Base-by-base conservation (phyloP, 2,797 vertebrate species). In the Cyclopterus lumpus region DNA sequence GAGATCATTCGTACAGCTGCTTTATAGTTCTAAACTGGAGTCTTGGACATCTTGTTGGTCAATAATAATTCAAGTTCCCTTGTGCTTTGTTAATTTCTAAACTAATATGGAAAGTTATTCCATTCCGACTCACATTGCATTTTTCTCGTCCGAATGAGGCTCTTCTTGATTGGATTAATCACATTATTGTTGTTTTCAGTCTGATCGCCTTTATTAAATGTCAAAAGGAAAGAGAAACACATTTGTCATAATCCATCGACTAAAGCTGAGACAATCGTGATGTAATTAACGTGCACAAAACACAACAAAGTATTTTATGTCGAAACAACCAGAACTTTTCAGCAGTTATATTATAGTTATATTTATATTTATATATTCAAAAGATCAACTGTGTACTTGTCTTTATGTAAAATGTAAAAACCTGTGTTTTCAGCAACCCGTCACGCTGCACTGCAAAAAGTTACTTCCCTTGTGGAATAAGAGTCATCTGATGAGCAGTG, bases 401-500 rank as follows among this genome's bases (percentile, higher is more conserved):
- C 36, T 28, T 51, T 30, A 22, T 0, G 12, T 11, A 6, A 16
- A 63, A 48, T 54, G 34, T 20, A 49, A 59, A 38, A 69, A 53
- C 8, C 7, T 62, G 3, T 22, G 20, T 38, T 22, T 36, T 20
- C 48, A 74, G 36, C 16, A 15, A 58, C 32, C 9, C 3, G 9
- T 46, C 54, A 28, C 6, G 3, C 2, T 61, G 11, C 38, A 83
- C 16, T 48, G 34, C 32, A 46, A 0, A 1, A 59, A 44, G n/a
- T 3, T 7, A 11, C 6, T 20, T 16, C 61, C 57, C 24, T 42
- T 6, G 44, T 36, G 67, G 11, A 57, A 1, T n/a, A 15, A 20
- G 14, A 70, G 34, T 67, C 57, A 53, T 62, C 62, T 72, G 68
- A 80, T 73, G 72, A 38, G 60, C 59, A 34, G 26, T 2, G 48